Evolutionary conservation across 2,797 vertebrate species (phyloP).

Genomic region (Gambelia wislizenii): DNA sequence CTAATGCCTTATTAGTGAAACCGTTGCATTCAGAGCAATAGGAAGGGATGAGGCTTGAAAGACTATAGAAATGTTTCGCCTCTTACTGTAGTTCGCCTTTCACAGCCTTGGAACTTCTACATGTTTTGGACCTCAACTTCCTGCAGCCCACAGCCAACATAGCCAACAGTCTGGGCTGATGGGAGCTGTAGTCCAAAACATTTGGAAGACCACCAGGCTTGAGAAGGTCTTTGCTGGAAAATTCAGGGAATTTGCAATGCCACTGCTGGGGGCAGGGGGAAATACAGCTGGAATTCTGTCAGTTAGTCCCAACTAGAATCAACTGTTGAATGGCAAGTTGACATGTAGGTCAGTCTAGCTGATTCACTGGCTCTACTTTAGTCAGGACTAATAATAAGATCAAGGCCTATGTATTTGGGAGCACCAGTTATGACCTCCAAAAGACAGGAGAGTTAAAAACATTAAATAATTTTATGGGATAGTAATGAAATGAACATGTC

Average conservation of each 20-base stretch:
- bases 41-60: neutral
- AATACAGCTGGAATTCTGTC: no score
- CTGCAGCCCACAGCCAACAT: neutral
- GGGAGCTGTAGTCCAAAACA: neutral
- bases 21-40: neutral
- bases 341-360: no score
- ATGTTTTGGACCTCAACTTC: neutral
- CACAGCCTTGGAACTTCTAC: neutral
- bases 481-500: constrained; percentile 47
- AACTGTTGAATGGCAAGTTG: no score
- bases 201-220: neutral
- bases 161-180: neutral
- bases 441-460: constrained; percentile 28
- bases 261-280: neutral
- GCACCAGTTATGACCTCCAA: neutral
- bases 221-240: neutral
- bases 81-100: neutral
- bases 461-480: constrained; percentile 36
- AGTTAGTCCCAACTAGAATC: no score
- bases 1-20: neutral
- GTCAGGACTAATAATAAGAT: no score
- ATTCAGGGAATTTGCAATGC: neutral
- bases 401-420: neutral
- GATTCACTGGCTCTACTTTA: no score
- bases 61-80: constrained; percentile 1